Evolutionary conservation across 1,140 invertebrate genomes (phyloP).

Genomic region (Caenorhabditis latens): DNA sequence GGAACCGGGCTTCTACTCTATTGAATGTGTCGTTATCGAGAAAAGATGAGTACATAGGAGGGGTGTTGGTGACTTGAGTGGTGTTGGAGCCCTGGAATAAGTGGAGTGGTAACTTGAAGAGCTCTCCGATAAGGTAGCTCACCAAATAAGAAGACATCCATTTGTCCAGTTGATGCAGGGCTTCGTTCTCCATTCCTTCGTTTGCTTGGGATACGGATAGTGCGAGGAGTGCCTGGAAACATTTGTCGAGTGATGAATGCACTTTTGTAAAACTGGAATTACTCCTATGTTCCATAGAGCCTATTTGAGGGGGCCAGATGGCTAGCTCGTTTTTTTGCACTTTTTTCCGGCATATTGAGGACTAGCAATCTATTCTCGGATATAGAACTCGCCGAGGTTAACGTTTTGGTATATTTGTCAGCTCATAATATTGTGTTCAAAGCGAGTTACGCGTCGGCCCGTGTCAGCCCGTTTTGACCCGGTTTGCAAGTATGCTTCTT

Average conservation of each 20-base stretch:
- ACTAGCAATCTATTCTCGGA: too few relatives aligned
- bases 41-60: constrained; percentile 62
- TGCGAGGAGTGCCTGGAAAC: constrained; percentile 84
- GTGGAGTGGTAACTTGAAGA: not conserved
- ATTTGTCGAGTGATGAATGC: not conserved
- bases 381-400: too few relatives aligned
- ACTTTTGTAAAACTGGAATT: too few relatives aligned
- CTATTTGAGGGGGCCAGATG: too few relatives aligned
- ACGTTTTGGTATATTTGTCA: too few relatives aligned
- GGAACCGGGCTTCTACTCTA: constrained; percentile 82
- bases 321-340: too few relatives aligned
- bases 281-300: too few relatives aligned
- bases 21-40: constrained; percentile 57
- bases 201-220: constrained; percentile 95
- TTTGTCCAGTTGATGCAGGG: constrained; percentile 71
- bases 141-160: constrained; percentile 71
- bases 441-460: too few relatives aligned
- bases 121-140: not conserved
- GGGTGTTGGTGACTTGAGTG: constrained; percentile 3
- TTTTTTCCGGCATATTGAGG: too few relatives aligned
- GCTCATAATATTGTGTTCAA: too few relatives aligned
- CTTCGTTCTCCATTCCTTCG: constrained; percentile 81
- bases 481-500: not conserved
- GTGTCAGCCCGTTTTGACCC: too few relatives aligned
- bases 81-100: constrained; percentile 13